These are phyloP conservation scores for Sandelia bainsii DNA, from an alignment of 2,797 vertebrate genomes.

Conservation along the genomic window DNA sequence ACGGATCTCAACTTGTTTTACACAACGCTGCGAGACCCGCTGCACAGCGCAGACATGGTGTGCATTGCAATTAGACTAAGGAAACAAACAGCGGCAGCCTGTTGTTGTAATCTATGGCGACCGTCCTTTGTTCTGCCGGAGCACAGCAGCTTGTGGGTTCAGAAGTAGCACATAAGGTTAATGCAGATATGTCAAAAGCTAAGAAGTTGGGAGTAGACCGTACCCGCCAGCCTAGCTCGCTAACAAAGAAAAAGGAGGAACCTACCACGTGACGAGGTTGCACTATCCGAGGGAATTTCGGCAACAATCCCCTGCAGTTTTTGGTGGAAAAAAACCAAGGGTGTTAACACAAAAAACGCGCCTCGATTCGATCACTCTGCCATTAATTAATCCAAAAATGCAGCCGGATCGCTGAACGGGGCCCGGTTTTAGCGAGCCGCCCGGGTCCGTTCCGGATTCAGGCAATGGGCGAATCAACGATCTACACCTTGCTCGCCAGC, in stretches of 20 bases:
- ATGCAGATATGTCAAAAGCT: constrained; percentile 56
- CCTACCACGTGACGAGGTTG: constrained; percentile 96
- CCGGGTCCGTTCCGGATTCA: constrained; percentile 83
- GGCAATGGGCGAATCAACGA: constrained; percentile 84
- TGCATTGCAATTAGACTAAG: constrained; percentile 70
- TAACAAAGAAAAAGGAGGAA: constrained; percentile 96
- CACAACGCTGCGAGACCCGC: constrained; percentile 37
- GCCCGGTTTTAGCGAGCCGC: constrained; percentile 64
- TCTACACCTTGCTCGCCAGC: constrained; percentile 77
- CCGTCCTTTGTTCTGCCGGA: background rate
- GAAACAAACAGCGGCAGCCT: constrained; percentile 57
- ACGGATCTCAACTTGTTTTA: constrained; percentile 57
- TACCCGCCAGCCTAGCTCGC: constrained; percentile 76
- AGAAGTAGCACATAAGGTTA: background rate
- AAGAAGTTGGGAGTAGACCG: constrained; percentile 75
- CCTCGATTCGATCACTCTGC: constrained; percentile 55
- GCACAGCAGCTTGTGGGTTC: background rate
- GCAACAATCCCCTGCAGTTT: constrained; percentile 90
- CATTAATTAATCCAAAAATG: constrained; percentile 68
- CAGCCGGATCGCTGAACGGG: constrained; percentile 42
- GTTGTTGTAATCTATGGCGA: constrained; percentile 11
- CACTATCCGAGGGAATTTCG: constrained; percentile 94
- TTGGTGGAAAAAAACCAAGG: constrained; percentile 79
- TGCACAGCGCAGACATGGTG: constrained; percentile 58
- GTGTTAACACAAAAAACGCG: constrained; percentile 57